These are phyloP conservation scores for Osmerus eperlanus DNA, from an alignment of 2,113 vertebrate genomes.

Conservation along the genomic window DNA sequence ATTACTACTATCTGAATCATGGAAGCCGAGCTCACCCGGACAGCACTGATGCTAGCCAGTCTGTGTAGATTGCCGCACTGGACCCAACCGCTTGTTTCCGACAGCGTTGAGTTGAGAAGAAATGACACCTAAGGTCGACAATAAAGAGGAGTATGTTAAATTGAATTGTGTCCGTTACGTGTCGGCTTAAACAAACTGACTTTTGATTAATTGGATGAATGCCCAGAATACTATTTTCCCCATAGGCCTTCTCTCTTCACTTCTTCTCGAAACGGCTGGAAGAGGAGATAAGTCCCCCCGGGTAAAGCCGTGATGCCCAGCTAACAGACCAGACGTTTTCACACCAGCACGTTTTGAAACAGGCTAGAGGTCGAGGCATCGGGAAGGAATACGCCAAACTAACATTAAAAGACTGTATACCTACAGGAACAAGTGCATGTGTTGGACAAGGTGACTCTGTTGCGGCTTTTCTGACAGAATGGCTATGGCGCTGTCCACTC, in stretches of 20 bases:
- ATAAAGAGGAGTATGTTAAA: not conserved
- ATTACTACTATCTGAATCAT: constrained; percentile 24
- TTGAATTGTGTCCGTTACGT: too few relatives aligned
- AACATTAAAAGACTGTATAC: not conserved
- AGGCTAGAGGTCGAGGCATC: not conserved
- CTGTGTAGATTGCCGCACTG: not conserved
- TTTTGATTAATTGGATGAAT: too few relatives aligned
- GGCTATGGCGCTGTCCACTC: constrained; percentile 9
- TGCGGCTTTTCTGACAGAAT: not conserved
- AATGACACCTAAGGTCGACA: not conserved
- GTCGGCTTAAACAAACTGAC: too few relatives aligned
- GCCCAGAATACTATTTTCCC: too few relatives aligned
- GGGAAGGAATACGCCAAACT: not conserved
- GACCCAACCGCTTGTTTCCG: not conserved
- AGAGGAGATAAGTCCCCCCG: too few relatives aligned
- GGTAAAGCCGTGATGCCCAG: not conserved
- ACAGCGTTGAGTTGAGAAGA: too few relatives aligned
- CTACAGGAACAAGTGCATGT: not conserved
- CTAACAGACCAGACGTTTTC: constrained; percentile 8
- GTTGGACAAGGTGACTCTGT: too few relatives aligned
- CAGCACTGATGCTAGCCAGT: not conserved
- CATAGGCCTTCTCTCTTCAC: too few relatives aligned
- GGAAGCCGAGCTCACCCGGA: not conserved
- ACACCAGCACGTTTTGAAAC: not conserved
- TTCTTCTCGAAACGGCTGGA: too few relatives aligned